A percentile compares a stretch with the other conserved stretches of the same genome.
Evolutionary conservation across 2,888 invertebrate genomes (phyloP).

Genomic region (Pheosia gnoma): DNA sequence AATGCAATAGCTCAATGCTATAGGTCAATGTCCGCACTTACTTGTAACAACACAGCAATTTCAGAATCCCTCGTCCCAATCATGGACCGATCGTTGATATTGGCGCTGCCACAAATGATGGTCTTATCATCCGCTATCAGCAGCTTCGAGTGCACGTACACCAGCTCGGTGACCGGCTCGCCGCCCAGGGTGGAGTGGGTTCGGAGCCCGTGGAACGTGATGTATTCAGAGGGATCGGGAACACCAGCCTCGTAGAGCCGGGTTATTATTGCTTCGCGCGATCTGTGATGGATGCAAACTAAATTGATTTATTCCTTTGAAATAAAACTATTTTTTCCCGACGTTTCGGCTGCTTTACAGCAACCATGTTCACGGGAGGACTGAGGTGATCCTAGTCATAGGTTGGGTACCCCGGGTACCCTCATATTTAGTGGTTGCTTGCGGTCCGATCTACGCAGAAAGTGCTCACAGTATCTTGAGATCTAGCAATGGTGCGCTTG

Average conservation of each 20-base stretch:
- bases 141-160: constrained; percentile 99
- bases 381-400: too few relatives aligned
- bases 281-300: constrained; percentile 76
- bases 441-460: too few relatives aligned
- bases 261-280: constrained; percentile 92
- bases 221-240: constrained; percentile 91
- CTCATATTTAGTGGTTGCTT: too few relatives aligned
- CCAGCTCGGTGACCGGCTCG: constrained; percentile 94
- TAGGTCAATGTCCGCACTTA: constrained; percentile 43
- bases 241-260: constrained; percentile 91
- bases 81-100: constrained; percentile 98
- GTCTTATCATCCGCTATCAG: constrained; percentile 96
- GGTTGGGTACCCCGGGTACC: too few relatives aligned
- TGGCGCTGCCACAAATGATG: constrained; percentile 98
- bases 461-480: too few relatives aligned
- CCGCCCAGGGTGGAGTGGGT: constrained; percentile 91
- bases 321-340: too few relatives aligned
- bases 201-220: constrained; percentile 95
- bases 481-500: too few relatives aligned
- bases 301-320: too few relatives aligned
- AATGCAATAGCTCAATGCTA: too few relatives aligned
- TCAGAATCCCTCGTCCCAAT: constrained; percentile 97
- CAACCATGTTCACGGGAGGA: too few relatives aligned
- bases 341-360: too few relatives aligned
- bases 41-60: constrained; percentile 94